These are phyloP conservation scores for Tetranychus urticae DNA, from an alignment of 1,140 invertebrate species.

Conservation along the genomic window DNA sequence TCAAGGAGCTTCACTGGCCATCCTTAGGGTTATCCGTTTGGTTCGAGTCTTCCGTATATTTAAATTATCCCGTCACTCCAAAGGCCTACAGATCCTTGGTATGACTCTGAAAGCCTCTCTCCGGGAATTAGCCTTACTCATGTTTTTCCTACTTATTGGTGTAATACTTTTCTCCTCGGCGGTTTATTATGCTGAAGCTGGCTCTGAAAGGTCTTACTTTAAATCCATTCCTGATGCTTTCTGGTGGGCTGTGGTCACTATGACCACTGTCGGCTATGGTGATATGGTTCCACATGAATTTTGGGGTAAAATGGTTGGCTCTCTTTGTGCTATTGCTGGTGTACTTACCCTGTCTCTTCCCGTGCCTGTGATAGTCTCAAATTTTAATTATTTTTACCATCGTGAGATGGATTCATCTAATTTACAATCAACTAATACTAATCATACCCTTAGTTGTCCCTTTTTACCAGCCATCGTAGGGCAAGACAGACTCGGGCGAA, in stretches of 20 bases:
- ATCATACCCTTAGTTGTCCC: constrained; percentile 84
- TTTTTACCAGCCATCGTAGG: background rate
- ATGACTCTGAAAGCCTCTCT: constrained; percentile 97
- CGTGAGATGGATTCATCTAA: constrained; percentile 94
- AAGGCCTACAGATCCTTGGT: constrained; percentile 82
- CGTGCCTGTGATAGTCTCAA: constrained; percentile 82
- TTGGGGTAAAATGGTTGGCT: constrained; percentile 96
- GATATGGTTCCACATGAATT: constrained; percentile 95
- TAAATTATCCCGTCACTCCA: constrained; percentile 90
- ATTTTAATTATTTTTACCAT: constrained; percentile 99
- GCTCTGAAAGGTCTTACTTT: constrained; percentile 73
- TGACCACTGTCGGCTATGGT: constrained; percentile 93
- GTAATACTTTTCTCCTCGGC: constrained; percentile 93
- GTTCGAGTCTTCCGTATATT: constrained; percentile 97
- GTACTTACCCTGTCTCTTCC: background rate
- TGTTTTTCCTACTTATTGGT: constrained; percentile 99
- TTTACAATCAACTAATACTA: constrained; percentile 92
- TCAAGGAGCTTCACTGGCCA: constrained; percentile 79
- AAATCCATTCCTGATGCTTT: constrained; percentile 31
- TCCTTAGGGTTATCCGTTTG: constrained; percentile 84
- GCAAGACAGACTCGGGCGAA: too few relatives aligned
- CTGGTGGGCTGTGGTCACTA: constrained; percentile 19
- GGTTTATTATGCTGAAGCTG: constrained; percentile 95
- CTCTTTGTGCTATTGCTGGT: constrained; percentile 93
- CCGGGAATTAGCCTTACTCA: constrained; percentile 95